phyloP scores from a whole-genome alignment of 2,797 vertebrate species.

The Loris lydekkerianus region DNA sequence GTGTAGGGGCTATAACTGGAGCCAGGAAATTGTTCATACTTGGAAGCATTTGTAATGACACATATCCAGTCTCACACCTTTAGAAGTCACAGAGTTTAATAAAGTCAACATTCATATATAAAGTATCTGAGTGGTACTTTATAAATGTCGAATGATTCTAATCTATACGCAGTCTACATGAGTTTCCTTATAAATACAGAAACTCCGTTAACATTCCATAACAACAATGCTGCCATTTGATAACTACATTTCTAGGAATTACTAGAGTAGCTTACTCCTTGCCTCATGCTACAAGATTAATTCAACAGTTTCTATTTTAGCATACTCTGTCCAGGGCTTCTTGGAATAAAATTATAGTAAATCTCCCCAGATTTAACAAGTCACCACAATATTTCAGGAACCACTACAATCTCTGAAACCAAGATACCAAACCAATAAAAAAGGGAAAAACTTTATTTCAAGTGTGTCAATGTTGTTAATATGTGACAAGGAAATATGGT shows the following conservation, averaged over 20 bases:
- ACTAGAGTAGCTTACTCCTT: neutral
- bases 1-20: neutral
- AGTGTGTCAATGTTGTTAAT: neutral
- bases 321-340: neutral
- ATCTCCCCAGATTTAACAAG: neutral
- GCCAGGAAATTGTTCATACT: neutral
- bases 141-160: neutral
- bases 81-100: neutral
- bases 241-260: neutral
- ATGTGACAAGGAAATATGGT: neutral
- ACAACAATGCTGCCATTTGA: neutral
- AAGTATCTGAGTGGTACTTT: neutral
- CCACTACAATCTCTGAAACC: neutral
- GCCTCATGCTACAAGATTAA: neutral
- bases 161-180: neutral
- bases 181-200: neutral
- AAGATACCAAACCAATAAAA: neutral
- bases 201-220: neutral
- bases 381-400: constrained; percentile 44
- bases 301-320: neutral
- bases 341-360: constrained; percentile 40
- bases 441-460: neutral
- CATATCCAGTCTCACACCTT: neutral
- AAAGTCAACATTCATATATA: too few species aligned
- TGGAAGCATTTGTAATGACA: neutral